Evolutionary conservation across 2,888 invertebrate genomes (phyloP), one percentile per base, ranked within the genome.

Genomic region (Formica aserva): DNA sequence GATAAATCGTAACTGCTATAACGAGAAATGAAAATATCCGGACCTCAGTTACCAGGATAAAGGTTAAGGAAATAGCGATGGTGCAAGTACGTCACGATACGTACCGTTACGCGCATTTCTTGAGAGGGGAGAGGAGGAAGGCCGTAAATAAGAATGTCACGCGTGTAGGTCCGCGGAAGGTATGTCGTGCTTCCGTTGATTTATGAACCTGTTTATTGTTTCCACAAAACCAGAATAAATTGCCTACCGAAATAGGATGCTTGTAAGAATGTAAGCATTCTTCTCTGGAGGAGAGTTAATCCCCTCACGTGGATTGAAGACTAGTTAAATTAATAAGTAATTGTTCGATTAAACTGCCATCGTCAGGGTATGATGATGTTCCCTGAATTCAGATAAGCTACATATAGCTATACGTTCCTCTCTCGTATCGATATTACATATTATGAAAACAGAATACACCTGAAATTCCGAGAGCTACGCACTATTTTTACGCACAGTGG

Each of bases 31-130:
- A n/a, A 67, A 57, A 57, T 29, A 29, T 26, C 29, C 29, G 22
- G 26, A 45, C 11, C 45, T 15, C 38, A 22, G 29, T 62, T 62
- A 32, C 15, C 38, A 18, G 55, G 77, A 38, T 41, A 67, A 55
- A 38, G 55, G n/a, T 45, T 45, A 76, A 67, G 66, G 41, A 55
- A 77, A 62, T 55, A 77, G 41, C 69, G 41, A 38, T 22, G 41
- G n/a, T 55, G 38, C 67, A 38, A 41, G 77, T 69, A 48, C 77
- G 41, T 77, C 55, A 77, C 22, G 77, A 32, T 57, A 63, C 48
- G 63, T 75, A 67, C 77, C 77, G 77, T 77, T 77, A 77, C 15
- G 29, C 41, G 29, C 69, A 67, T 77, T 77, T 77, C 69, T 72
- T 3, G 5, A n/a, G 38, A 38, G 0, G 3, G 3, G 18, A 11